Evolutionary conservation across 2,888 invertebrate species (phyloP), one percentile per base, ranked within the genome.

Genomic region (Frankliniella fusca): DNA sequence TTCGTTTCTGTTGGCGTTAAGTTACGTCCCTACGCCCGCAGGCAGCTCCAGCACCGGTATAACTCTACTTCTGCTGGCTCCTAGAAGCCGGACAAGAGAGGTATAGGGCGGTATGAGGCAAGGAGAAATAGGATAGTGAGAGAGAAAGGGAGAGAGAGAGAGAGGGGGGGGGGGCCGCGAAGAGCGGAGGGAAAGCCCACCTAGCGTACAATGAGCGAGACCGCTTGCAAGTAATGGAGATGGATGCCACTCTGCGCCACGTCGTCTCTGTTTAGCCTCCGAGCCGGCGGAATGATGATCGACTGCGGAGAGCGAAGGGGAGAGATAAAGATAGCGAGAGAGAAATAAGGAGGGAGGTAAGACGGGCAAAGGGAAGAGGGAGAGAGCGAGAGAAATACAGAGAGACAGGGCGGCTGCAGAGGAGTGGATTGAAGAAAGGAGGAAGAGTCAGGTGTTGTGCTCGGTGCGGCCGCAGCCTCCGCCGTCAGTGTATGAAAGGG

Each of bases 161-260:
- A 54, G 54, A 54, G 54, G 38, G 5, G 38, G 38, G 38, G 38
- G 38, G 5, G 38, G 5, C 38, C 3, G 38, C 2, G 38, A 5
- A 38, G 38, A 2, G 38, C 38, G 38, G 38, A 38, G 38, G 38
- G 38, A 38, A 38, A 38, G 38, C 38, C 38, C 38, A 38, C 38
- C 38, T 38, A 38, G 38, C 38, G 38, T 38, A 38, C 38, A 38
- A 38, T 38, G 38, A 38, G 38, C 38, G 38, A 38, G 38, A 38
- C 38, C 70, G 70, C 70, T 76, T 76, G 70, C 70, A 76, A 76
- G 70, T 76, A 76, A 76, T 76, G 70, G 70, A 27, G 70, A 76
- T 76, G 70, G 70, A 76, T 76, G 70, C 27, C 61, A n/a, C 61
- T 11, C 61, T 10, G 15, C 54, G 18, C 38, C 38, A 18, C 61